Percentiles rank a stretch among this genome's conserved stretches.
Evolutionary conservation across 2,113 vertebrate genomes (phyloP).

Genomic region (Fregata magnificens): DNA sequence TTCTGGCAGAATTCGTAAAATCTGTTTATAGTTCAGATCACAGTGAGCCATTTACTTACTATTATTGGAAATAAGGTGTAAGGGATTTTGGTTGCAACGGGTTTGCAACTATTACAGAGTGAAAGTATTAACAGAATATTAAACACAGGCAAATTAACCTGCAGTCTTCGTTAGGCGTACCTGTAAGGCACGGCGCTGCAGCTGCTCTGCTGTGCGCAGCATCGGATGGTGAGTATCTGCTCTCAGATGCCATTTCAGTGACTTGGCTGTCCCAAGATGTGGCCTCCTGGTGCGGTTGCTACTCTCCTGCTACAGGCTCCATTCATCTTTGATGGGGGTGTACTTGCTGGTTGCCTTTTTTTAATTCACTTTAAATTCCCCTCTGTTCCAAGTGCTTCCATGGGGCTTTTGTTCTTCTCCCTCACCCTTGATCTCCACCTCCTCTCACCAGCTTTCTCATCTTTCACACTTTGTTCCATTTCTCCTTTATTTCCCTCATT

Average conservation of each 20-base stretch:
- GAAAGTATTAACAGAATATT: background rate
- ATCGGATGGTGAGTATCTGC: rapidly evolving
- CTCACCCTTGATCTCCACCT: background rate
- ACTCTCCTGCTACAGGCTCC: background rate
- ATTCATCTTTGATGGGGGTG: rapidly evolving
- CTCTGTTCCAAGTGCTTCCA: background rate
- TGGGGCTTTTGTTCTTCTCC: background rate
- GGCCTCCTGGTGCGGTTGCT: background rate
- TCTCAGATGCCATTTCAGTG: background rate
- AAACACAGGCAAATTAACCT: background rate
- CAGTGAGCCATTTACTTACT: slow-evolving; percentile 31
- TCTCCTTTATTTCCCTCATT: background rate
- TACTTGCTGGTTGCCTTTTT: background rate
- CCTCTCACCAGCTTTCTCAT: background rate
- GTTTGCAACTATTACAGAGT: background rate
- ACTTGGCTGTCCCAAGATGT: background rate
- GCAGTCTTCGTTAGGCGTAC: rapidly evolving
- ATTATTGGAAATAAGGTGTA: background rate
- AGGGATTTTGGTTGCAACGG: background rate
- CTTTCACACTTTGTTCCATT: background rate
- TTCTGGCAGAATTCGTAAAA: slow-evolving; percentile 48
- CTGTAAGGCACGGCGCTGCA: background rate
- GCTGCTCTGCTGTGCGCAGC: rapidly evolving
- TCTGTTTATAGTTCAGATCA: slow-evolving; percentile 53
- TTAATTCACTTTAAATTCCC: background rate